A percentile compares a stretch with the other conserved stretches of the same genome.
phyloP scores from a whole-genome alignment of 2,888 invertebrate species.

The Apodemia zela region DNA sequence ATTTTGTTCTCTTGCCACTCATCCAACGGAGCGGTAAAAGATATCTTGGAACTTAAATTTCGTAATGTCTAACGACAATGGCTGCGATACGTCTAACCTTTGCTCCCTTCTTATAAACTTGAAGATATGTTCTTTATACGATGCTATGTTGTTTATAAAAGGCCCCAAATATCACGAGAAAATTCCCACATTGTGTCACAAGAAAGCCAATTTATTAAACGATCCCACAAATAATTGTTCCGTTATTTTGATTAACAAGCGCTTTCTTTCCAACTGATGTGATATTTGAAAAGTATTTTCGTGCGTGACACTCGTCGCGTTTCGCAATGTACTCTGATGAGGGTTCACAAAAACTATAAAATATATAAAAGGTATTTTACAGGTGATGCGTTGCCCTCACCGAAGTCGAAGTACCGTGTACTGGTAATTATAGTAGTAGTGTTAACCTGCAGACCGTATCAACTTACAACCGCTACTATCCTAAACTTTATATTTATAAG shows the following conservation, averaged over 20 bases:
- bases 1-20: too few species aligned
- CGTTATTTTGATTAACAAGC: background rate
- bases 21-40: too few species aligned
- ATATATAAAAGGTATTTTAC: background rate
- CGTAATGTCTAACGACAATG: too few species aligned
- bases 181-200: background rate
- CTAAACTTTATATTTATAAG: background rate
- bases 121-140: too few species aligned
- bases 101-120: too few species aligned
- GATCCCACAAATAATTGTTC: background rate
- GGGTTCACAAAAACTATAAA: constrained; percentile 1
- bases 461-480: constrained; percentile 5
- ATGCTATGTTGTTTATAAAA: too few species aligned
- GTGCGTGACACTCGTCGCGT: constrained; percentile 1
- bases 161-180: too few species aligned
- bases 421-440: background rate
- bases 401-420: background rate
- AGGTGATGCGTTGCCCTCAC: background rate
- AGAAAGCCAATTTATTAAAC: background rate
- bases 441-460: background rate
- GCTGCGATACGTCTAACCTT: too few species aligned
- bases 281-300: constrained; percentile 5
- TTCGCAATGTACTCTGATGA: background rate
- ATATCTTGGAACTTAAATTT: too few species aligned
- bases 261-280: background rate